Evolutionary conservation across 2,797 vertebrate species (phyloP).

Genomic region (Brotula barbata): DNA sequence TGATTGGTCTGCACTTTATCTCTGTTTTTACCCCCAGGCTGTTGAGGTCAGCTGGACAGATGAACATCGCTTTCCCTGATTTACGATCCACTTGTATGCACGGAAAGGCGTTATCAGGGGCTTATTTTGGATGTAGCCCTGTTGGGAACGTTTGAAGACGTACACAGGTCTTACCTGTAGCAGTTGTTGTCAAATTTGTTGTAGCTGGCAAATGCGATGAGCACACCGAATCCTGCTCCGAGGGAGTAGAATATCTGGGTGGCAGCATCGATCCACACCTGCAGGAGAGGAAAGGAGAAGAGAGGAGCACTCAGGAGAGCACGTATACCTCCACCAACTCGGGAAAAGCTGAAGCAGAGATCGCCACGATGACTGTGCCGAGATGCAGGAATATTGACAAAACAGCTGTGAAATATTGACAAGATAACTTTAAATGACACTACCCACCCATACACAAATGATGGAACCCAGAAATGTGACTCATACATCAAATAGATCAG

Average conservation of each 20-base stretch:
- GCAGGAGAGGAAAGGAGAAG: constrained; percentile 31
- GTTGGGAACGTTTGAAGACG: background rate
- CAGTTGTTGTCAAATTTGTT: constrained; percentile 99
- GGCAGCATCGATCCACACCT: constrained; percentile 99
- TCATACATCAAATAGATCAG: no score
- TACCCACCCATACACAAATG: no score
- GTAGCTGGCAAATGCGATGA: constrained; percentile 98
- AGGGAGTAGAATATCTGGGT: constrained; percentile 99
- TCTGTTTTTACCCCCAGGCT: constrained; percentile 39
- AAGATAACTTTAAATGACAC: no score
- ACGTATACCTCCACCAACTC: no score
- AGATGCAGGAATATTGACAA: no score
- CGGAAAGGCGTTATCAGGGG: constrained; percentile 25
- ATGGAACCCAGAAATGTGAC: background rate
- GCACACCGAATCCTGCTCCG: constrained; percentile 96
- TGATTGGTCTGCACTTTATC: constrained; percentile 48
- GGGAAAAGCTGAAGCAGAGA: no score
- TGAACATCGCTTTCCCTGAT: constrained; percentile 47
- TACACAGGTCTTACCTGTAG: constrained; percentile 85
- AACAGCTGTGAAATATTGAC: no score
- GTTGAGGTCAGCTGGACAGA: constrained; percentile 37
- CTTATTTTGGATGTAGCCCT: background rate
- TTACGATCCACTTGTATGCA: constrained; percentile 32
- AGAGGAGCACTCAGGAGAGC: background rate
- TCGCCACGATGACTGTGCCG: no score